Evolutionary conservation across 1,140 invertebrate species (phyloP).

Genomic region (Drosophila miranda): DNA sequence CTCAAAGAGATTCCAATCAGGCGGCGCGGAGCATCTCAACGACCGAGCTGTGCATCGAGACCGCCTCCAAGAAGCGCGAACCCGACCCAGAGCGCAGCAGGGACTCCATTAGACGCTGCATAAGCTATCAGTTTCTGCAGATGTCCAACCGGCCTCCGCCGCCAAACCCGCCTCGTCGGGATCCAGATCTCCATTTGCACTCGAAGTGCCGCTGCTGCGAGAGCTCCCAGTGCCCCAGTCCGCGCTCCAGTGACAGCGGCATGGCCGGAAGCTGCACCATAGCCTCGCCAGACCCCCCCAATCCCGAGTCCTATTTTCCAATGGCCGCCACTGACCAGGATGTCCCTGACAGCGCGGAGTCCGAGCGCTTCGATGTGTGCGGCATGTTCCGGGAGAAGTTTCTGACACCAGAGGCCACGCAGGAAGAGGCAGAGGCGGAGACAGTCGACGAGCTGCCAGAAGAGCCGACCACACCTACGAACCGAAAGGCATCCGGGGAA

Average conservation of each 20-base stretch:
- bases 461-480: slow-evolving; percentile 30
- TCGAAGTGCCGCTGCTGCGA: slow-evolving; percentile 85
- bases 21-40: slow-evolving; percentile 50
- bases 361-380: slow-evolving; percentile 75
- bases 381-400: slow-evolving; percentile 80
- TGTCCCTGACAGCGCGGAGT: slow-evolving; percentile 54
- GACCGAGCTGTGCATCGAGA: slow-evolving; percentile 68
- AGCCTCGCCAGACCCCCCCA: slow-evolving; percentile 85
- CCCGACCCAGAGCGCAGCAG: slow-evolving; percentile 10
- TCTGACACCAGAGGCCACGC: slow-evolving; percentile 67
- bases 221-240: slow-evolving; percentile 85
- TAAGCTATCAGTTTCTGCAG: slow-evolving; percentile 83
- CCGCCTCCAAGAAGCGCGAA: slow-evolving; percentile 8
- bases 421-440: slow-evolving; percentile 33
- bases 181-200: slow-evolving; percentile 42
- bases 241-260: slow-evolving; percentile 89
- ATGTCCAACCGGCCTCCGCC: slow-evolving; percentile 48
- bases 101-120: slow-evolving; percentile 81
- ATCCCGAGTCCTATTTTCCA: slow-evolving; percentile 45
- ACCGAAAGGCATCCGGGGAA: slow-evolving; percentile 13
- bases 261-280: slow-evolving; percentile 91
- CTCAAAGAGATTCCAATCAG: slow-evolving; percentile 3
- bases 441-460: slow-evolving; percentile 7
- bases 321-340: slow-evolving; percentile 19
- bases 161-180: slow-evolving; percentile 29